Conservation (phyloP, 2,888 invertebrate genomes). For the Xestia c-nigrum region DNA sequence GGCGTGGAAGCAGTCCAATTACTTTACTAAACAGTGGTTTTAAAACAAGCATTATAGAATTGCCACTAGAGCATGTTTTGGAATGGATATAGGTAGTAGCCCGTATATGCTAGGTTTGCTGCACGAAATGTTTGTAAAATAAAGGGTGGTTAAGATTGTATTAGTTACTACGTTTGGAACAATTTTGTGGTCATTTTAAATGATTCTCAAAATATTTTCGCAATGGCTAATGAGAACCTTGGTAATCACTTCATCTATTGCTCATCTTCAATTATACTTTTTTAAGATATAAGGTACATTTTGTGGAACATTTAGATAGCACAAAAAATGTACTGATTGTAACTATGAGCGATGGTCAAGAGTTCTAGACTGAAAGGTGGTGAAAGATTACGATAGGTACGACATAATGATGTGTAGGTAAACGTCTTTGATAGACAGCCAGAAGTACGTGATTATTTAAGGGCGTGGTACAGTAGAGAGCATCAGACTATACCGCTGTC, state of each 20-base stretch:
- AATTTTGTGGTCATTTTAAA: not conserved
- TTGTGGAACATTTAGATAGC: not conserved
- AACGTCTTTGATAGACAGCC: constrained; percentile 1
- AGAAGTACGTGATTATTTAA: not conserved
- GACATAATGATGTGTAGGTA: not conserved
- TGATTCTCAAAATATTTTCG: not conserved
- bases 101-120: not conserved
- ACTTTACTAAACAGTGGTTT: constrained; percentile 2
- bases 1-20: not conserved
- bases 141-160: not conserved
- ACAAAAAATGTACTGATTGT: not conserved
- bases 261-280: not conserved
- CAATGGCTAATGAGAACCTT: not conserved
- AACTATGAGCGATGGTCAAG: not conserved
- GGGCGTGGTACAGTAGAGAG: not conserved
- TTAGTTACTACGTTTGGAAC: not conserved
- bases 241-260: not conserved
- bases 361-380: not conserved
- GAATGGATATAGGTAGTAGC: not conserved
- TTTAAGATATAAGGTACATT: not conserved
- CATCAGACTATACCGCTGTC: not conserved
- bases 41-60: not conserved
- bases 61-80: not conserved
- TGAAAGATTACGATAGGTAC: not conserved
- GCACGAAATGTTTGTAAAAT: not conserved